These are phyloP conservation scores for Lonchura striata DNA, from an alignment of 2,113 vertebrate genomes.

Conservation along the genomic window DNA sequence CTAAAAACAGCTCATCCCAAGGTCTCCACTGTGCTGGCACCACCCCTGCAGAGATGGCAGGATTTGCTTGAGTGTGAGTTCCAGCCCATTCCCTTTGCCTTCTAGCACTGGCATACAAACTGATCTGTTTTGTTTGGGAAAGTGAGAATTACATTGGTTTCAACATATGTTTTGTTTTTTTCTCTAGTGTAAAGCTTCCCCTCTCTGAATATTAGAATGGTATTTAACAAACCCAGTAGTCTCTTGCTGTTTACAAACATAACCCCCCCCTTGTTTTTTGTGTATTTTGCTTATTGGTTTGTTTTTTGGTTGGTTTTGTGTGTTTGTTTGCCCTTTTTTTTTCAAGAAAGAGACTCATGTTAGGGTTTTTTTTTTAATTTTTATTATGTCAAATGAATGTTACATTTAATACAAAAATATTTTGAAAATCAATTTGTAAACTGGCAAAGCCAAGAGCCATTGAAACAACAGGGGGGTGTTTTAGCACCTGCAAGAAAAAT, in stretches of 20 bases:
- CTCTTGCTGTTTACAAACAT: background rate
- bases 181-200: background rate
- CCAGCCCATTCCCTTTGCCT: background rate
- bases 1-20: slow-evolving; percentile 12
- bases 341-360: background rate
- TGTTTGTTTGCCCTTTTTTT: background rate
- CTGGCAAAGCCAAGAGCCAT: background rate
- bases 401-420: background rate
- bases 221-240: background rate
- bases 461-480: background rate
- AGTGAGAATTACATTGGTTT: background rate
- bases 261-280: background rate
- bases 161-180: background rate
- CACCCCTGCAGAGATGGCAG: background rate
- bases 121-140: background rate
- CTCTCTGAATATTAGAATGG: background rate
- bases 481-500: background rate
- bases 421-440: background rate
- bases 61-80: background rate
- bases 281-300: background rate
- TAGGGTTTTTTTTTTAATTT: background rate
- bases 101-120: background rate
- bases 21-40: background rate
- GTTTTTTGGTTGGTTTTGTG: background rate
- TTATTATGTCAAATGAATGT: background rate